Evolutionary conservation across 2,888 invertebrate species (phyloP).

Genomic region (Dinocampus coccinellae): DNA sequence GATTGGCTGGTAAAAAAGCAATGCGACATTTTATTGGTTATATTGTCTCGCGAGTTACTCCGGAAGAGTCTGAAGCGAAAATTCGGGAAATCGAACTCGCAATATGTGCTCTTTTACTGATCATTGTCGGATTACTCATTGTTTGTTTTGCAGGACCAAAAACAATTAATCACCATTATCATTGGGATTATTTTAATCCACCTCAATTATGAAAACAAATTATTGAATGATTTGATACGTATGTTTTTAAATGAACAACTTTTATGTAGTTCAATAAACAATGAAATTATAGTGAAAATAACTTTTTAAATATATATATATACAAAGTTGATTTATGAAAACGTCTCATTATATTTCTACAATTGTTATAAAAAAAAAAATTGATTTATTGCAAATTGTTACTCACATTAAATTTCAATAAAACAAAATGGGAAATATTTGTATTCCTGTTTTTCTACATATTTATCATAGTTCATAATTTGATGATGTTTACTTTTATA

Average conservation of each 20-base stretch:
- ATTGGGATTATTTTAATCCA: constrained; percentile 91
- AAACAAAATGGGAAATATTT: constrained; percentile 28
- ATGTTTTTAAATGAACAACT: no score
- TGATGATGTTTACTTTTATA: not conserved
- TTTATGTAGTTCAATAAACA: no score
- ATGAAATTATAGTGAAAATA: not conserved
- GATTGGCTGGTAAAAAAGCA: constrained; percentile 75
- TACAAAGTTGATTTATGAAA: not conserved
- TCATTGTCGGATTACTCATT: constrained; percentile 83
- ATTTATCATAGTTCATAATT: not conserved
- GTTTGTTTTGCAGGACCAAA: constrained; percentile 79
- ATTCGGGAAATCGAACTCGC: constrained; percentile 83
- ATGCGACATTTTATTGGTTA: constrained; percentile 79
- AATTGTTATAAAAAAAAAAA: constrained; percentile 6
- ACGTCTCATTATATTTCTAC: not conserved
- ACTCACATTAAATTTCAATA: constrained; percentile 31
- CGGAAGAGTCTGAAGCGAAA: constrained; percentile 71
- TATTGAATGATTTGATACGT: not conserved
- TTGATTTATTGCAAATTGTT: constrained; percentile 23
- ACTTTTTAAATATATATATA: not conserved
- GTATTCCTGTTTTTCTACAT: constrained; percentile 21
- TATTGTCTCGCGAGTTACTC: constrained; percentile 75
- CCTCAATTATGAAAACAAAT: constrained; percentile 70
- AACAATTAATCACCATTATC: constrained; percentile 81
- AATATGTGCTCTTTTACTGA: constrained; percentile 82